Conservation (phyloP, 2,888 invertebrate genomes). For the Phortica magna region DNA sequence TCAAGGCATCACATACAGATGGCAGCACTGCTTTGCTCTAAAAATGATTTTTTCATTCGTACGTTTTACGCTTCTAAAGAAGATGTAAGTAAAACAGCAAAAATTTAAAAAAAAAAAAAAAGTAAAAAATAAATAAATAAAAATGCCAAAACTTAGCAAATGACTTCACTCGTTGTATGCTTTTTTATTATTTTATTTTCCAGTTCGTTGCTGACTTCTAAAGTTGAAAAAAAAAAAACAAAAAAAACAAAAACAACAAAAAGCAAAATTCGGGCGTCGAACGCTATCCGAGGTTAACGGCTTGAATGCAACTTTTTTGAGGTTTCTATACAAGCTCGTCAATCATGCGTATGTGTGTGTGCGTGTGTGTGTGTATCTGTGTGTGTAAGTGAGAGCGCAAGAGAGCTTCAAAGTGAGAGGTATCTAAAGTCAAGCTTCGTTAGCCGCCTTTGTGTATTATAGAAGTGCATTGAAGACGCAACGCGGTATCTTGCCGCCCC, state of each 20-base stretch:
- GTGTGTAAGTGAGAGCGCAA: neutral
- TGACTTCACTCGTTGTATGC: slow-evolving; percentile 64
- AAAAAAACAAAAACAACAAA: neutral
- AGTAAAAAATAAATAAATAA: slow-evolving; percentile 4
- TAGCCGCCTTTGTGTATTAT: no score
- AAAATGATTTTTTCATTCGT: neutral
- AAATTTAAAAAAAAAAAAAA: slow-evolving; percentile 16
- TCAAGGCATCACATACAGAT: no score
- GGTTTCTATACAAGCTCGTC: slow-evolving; percentile 56
- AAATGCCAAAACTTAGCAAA: slow-evolving; percentile 62
- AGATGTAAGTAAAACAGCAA: neutral
- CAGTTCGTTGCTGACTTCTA: slow-evolving; percentile 59
- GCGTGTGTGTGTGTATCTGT: neutral
- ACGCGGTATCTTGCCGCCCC: no score
- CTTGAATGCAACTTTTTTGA: slow-evolving; percentile 75
- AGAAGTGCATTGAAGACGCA: no score
- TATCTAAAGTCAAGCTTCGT: neutral
- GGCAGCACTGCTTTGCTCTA: neutral
- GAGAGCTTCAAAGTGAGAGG: neutral
- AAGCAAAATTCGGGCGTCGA: slow-evolving; percentile 69
- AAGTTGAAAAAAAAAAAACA: slow-evolving; percentile 43
- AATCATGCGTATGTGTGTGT: no score
- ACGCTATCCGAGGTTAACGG: slow-evolving; percentile 75
- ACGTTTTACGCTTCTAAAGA: neutral
- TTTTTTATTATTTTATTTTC: slow-evolving; percentile 48